A percentile compares a stretch with the other conserved stretches of the same genome.
These are phyloP conservation scores for Paratrypauchen microcephalus DNA, from an alignment of 2,797 vertebrate species.

Conservation along the genomic window DNA sequence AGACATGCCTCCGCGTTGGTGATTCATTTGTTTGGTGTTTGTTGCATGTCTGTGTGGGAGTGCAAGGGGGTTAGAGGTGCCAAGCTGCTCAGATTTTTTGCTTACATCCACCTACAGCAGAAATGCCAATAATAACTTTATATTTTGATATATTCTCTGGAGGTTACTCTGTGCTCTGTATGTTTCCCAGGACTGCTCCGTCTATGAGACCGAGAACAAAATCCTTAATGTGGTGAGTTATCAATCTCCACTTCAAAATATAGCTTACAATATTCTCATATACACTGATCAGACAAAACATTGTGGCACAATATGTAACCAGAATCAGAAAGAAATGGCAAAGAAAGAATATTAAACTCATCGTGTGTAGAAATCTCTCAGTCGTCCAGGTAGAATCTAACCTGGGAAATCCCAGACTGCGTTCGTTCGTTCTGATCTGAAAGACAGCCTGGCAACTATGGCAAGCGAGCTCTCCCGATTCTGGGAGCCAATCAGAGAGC, in stretches of 20 bases:
- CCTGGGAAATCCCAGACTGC: too few species aligned
- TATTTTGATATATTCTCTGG: constrained; percentile 67
- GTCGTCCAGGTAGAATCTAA: too few species aligned
- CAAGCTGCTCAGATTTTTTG: constrained; percentile 65
- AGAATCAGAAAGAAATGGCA: not conserved
- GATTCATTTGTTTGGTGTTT: constrained; percentile 78
- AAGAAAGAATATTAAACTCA: too few species aligned
- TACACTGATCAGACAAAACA: not conserved
- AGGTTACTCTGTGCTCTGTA: constrained; percentile 62
- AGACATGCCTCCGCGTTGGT: constrained; percentile 67
- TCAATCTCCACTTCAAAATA: not conserved
- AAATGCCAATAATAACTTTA: constrained; percentile 70
- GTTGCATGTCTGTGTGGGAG: constrained; percentile 69
- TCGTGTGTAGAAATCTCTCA: too few species aligned
- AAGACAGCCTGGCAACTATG: too few species aligned
- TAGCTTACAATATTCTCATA: not conserved
- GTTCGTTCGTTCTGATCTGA: too few species aligned
- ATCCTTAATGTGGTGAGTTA: constrained; percentile 96
- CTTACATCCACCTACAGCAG: constrained; percentile 73
- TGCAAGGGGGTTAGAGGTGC: constrained; percentile 70
- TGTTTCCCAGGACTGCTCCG: constrained; percentile 90
- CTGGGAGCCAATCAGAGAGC: too few species aligned
- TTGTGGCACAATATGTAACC: not conserved
- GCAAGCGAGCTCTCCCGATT: too few species aligned
- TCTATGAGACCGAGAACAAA: constrained; percentile 98